Base-by-base conservation (phyloP, 2,113 vertebrate genomes). In the Tetraodon nigroviridis region DNA sequence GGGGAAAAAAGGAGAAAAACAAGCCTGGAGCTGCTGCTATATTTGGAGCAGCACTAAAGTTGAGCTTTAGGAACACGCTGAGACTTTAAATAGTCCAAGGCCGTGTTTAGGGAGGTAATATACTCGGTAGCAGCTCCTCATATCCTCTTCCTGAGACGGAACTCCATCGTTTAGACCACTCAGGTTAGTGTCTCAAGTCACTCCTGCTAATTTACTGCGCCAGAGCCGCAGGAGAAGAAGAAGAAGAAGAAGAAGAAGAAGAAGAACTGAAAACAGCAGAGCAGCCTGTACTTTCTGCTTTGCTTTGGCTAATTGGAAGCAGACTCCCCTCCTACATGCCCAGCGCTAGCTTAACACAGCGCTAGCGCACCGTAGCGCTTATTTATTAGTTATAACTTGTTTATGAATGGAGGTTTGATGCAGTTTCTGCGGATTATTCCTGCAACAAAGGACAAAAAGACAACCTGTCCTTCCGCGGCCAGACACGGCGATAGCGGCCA, bases 221-320 rank as follows among this genome's bases (percentile, higher is more conserved):
- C 49, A 74, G 61, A 73, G 69, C 62, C 54, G 51, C 10, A 10
- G 21, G 64, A 51, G 64, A 80, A 66, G 44, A 71, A 62, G 52
- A 82, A 51, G 42, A n/a, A n/a, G n/a, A n/a, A n/a, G n/a, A n/a
- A n/a, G n/a, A n/a, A n/a, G n/a, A n/a, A n/a, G n/a, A n/a, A n/a
- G n/a, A n/a, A n/a, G n/a, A n/a, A n/a, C 58, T 57, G 71, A 75
- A 75, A 40, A 62, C 71, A 72, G 63, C 80, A 75, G 58, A 85
- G 75, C 76, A 57, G 78, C 78, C 87, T 78, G 82, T 81, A 75
- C 76, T 84, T 83, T 77, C 77, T 83, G 80, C 75, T 79, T 87
- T 87, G 86, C 69, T 80, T 44, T 65, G 21, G 68, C 64, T 90
- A 89, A 91, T 88, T 90, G 86, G 86, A 85, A 90, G 89, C 87